These are phyloP conservation scores for Ladona fulva DNA, from an alignment of 1,140 invertebrate species.

Conservation along the genomic window DNA sequence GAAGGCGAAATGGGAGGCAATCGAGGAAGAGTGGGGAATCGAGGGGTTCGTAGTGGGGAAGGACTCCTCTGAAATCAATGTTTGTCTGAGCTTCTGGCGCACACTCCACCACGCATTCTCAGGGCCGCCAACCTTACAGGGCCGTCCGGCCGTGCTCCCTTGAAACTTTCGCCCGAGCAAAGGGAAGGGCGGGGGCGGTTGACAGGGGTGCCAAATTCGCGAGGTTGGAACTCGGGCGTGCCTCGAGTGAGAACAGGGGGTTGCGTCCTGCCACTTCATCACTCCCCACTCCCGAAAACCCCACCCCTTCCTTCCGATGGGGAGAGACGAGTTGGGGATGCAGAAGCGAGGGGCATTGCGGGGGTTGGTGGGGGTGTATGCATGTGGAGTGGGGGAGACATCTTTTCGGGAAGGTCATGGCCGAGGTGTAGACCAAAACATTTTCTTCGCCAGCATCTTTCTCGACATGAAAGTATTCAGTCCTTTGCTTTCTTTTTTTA, in stretches of 20 bases:
- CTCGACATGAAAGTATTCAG: too few species aligned
- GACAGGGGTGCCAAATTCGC: not conserved
- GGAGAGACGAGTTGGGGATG: not conserved
- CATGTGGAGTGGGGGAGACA: not conserved
- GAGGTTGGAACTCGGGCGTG: too few species aligned
- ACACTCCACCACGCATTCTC: not conserved
- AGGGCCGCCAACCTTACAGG: not conserved
- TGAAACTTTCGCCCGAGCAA: too few species aligned
- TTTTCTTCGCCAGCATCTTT: not conserved
- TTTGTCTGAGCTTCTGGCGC: not conserved
- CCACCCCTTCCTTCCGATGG: not conserved
- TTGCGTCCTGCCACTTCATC: not conserved
- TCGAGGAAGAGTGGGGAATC: not conserved
- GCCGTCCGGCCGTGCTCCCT: not conserved
- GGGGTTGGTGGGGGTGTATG: not conserved
- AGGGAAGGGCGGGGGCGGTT: not conserved
- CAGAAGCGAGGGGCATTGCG: not conserved
- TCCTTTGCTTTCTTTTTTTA: too few species aligned
- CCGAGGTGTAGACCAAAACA: not conserved
- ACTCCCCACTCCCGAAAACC: not conserved
- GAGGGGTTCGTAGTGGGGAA: not conserved
- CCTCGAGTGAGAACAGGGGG: not conserved
- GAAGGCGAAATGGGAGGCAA: not conserved
- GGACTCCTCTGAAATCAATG: not conserved
- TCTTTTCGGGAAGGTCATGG: not conserved